Conservation (phyloP, 2,888 invertebrate species). For the Lasioglossum marginatum region DNA sequence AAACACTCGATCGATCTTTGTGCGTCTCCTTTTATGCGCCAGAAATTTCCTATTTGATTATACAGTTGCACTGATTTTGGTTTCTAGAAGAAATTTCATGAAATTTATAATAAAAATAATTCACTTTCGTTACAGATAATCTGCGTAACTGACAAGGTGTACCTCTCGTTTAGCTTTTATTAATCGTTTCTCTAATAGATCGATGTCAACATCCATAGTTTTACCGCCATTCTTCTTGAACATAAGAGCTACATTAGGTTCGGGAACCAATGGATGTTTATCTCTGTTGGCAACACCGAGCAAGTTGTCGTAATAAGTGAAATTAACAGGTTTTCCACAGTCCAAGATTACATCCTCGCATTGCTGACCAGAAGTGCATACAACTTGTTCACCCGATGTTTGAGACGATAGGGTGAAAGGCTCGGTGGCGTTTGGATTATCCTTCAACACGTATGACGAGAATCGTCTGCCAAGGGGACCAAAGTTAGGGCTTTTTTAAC, state of each 20-base stretch:
- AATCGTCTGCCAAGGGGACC: slow-evolving; percentile 82
- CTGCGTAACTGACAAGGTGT: slow-evolving; percentile 45
- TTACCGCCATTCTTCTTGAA: slow-evolving; percentile 89
- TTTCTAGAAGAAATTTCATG: slow-evolving; percentile 85
- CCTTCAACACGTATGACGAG: slow-evolving; percentile 81
- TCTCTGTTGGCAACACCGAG: slow-evolving; percentile 93
- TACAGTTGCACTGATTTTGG: slow-evolving; percentile 93
- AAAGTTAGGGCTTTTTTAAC: slow-evolving; percentile 82
- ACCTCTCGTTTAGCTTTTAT: slow-evolving; percentile 92
- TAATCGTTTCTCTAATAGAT: slow-evolving; percentile 89
- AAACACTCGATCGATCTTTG: slow-evolving; percentile 95
- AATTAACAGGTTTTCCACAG: slow-evolving; percentile 94
- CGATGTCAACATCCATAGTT: slow-evolving; percentile 90
- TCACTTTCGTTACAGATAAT: background rate
- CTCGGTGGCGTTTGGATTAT: slow-evolving; percentile 77
- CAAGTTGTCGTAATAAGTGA: slow-evolving; percentile 95
- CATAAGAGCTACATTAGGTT: slow-evolving; percentile 91
- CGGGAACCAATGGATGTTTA: slow-evolving; percentile 93
- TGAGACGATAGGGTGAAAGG: slow-evolving; percentile 68
- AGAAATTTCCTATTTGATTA: slow-evolving; percentile 96
- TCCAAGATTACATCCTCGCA: slow-evolving; percentile 89
- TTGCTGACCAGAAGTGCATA: slow-evolving; percentile 77
- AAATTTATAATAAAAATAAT: background rate
- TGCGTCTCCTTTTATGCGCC: slow-evolving; percentile 95
- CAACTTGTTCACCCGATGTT: slow-evolving; percentile 73